phyloP scores from a whole-genome alignment of 2,888 invertebrate genomes.

The Diarsia rubi region DNA sequence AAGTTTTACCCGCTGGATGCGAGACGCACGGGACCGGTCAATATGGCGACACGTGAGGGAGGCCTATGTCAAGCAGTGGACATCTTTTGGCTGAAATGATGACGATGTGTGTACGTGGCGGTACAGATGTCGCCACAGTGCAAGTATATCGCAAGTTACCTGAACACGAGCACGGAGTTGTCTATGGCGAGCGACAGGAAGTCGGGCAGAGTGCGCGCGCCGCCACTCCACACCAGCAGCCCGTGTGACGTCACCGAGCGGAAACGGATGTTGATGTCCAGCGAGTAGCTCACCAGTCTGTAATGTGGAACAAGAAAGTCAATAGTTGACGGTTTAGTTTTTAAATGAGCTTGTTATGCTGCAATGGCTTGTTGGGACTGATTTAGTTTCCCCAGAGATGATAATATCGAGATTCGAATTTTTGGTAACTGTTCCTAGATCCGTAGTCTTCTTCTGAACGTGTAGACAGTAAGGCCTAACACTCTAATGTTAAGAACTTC shows the following conservation, averaged over 20 bases:
- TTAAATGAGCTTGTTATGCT: not conserved
- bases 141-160: slow-evolving; percentile 68
- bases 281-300: slow-evolving; percentile 95
- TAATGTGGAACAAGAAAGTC: not conserved
- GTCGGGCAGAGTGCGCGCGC: slow-evolving; percentile 91
- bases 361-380: not conserved
- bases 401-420: not conserved
- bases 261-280: slow-evolving; percentile 97
- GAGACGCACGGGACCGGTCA: no score
- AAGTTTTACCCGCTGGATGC: no score
- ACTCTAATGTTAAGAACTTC: no score
- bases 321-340: no score
- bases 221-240: slow-evolving; percentile 96
- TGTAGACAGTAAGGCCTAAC: no score
- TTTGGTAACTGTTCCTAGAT: no score
- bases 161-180: slow-evolving; percentile 93
- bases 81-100: no score
- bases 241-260: slow-evolving; percentile 93
- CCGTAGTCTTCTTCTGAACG: no score
- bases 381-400: not conserved
- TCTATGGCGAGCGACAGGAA: slow-evolving; percentile 96
- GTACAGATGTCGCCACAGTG: not conserved
- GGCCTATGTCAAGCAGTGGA: no score
- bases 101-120: no score
- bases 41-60: no score